Conservation (phyloP, 2,113 vertebrate species). For the Alligator sinensis region DNA sequence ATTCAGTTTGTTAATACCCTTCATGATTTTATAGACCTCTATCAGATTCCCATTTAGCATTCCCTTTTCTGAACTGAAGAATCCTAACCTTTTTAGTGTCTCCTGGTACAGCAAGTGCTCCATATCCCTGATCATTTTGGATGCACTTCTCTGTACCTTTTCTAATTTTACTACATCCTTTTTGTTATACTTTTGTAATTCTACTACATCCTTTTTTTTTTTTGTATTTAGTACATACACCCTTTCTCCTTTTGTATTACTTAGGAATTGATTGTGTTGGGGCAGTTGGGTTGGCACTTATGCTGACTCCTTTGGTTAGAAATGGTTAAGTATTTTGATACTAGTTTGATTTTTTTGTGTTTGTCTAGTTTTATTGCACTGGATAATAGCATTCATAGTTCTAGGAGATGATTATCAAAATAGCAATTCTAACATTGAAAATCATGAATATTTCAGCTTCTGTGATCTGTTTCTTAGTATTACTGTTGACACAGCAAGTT, state of each 20-base stretch:
- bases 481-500: slow-evolving; percentile 33
- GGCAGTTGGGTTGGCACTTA: not conserved
- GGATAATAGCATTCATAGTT: not conserved
- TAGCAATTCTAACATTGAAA: slow-evolving; percentile 8
- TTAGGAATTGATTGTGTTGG: not conserved
- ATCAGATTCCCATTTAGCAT: too few relatives aligned
- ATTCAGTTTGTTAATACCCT: too few relatives aligned
- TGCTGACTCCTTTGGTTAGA: not conserved
- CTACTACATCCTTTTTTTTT: not conserved
- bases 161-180: not conserved
- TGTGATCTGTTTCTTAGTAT: slow-evolving; percentile 37
- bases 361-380: not conserved
- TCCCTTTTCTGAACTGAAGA: too few relatives aligned
- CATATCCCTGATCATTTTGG: too few relatives aligned
- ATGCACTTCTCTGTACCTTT: not conserved
- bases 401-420: not conserved
- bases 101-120: too few relatives aligned
- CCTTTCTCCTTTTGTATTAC: not conserved
- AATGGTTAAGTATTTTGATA: not conserved
- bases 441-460: slow-evolving; percentile 16
- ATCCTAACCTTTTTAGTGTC: too few relatives aligned
- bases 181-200: too few relatives aligned
- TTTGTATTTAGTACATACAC: not conserved
- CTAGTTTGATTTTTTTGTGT: not conserved
- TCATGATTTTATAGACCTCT: too few relatives aligned